Base-by-base conservation (phyloP, 2,113 vertebrate species). In the Fulica atra region DNA sequence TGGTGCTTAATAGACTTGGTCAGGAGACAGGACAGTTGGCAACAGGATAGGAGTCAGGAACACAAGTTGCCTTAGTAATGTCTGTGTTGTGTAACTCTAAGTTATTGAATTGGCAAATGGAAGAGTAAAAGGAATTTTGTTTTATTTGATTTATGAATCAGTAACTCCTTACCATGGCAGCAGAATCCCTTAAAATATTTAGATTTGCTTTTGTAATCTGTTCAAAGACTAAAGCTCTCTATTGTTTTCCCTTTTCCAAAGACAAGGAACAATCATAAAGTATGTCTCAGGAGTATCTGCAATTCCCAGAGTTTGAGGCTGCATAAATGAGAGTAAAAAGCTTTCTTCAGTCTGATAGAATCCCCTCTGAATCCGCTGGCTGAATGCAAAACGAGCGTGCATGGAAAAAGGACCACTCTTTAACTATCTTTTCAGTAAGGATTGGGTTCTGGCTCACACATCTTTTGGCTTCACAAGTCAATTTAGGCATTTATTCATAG, bases 311-410 rank as follows among this genome's bases (percentile, higher is more conserved):
- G 88, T 90, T 79, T 90, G 94, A 95, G 84, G 56, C 77, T 95
- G 91, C 86, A 96, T 93, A 95, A 97, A 97, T 95, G 91, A 92
- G 69, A 90, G 63, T 70, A 80, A 90, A 97, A 96, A 92, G 61
- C 74, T 87, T 96, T 82, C 92, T 94, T 91, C 64, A 74, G 63
- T 82, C 63, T 93, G 81, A 92, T 6, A 91, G 90, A 96, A 96
- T 92, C 69, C 85, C 31, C 36, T 89, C 81, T 88, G 87, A 88
- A 94, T 93, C 36, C 0, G 9, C 24, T 95, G 77, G 35, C 66
- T 84, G 91, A 95, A 95, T 96, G 65, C 64, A 91, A 78, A 89
- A 61, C 73, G 73, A 93, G 33, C 0, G 0, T 86, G 31, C 18
- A 38, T 70, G 68, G 66, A 90, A 74, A 81, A 93, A 54, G 40